A percentile compares a stretch with the other conserved stretches of the same genome.
These are phyloP conservation scores for Sebastes minor DNA, from an alignment of 2,797 vertebrate species.

Conservation along the genomic window DNA sequence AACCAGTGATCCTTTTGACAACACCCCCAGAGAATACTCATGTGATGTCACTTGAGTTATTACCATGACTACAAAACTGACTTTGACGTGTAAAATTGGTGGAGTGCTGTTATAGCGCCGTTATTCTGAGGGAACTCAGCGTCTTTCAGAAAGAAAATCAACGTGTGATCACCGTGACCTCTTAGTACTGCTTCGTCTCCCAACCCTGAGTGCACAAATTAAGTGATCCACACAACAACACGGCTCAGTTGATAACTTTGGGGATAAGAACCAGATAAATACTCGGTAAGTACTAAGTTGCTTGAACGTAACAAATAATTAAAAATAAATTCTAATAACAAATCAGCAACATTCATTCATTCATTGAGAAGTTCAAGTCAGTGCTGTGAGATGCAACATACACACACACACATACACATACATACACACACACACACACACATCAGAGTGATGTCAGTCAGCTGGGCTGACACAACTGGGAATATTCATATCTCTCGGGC, in stretches of 20 bases:
- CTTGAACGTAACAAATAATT: neutral
- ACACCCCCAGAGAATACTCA: neutral
- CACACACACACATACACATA: neutral
- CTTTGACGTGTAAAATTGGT: neutral
- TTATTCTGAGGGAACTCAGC: neutral
- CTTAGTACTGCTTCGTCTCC: neutral
- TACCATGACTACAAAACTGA: neutral
- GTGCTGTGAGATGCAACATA: neutral
- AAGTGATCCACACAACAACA: neutral
- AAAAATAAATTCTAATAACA: neutral
- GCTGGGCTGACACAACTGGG: neutral
- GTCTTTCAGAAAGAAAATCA: neutral
- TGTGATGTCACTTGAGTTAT: neutral
- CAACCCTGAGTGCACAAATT: constrained; percentile 26
- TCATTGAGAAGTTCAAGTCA: constrained; percentile 23
- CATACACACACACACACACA: neutral
- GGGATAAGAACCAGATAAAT: neutral
- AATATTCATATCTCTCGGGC: constrained; percentile 4
- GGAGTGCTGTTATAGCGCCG: neutral
- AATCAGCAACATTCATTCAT: constrained; percentile 23
- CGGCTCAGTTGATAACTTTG: neutral
- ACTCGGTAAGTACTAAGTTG: neutral
- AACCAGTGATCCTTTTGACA: too few species aligned
- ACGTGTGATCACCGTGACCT: neutral
- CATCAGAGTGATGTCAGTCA: neutral